Conservation (phyloP, 2,797 vertebrate species). For the Vespertilio murinus region DNA sequence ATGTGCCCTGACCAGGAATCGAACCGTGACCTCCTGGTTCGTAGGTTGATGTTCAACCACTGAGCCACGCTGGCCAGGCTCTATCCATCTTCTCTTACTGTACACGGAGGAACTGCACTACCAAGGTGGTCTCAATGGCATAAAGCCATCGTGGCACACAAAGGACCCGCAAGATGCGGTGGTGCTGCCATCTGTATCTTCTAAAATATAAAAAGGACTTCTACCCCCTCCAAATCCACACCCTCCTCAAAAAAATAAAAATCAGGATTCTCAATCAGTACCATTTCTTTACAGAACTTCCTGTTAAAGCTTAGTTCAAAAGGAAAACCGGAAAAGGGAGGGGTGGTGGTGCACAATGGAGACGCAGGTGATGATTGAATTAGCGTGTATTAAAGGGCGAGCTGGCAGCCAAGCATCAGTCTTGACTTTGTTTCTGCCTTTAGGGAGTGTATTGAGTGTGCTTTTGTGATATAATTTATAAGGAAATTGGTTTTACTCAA, state of each 20-base stretch:
- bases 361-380: not conserved
- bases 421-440: conserved; percentile 45
- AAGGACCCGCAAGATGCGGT: not conserved
- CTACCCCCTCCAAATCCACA: not conserved
- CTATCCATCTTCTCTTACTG: not conserved
- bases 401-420: not conserved
- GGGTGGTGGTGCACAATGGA: not conserved
- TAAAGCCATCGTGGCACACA: not conserved
- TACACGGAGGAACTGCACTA: not conserved
- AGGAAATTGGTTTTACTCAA: conserved; percentile 66
- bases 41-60: no score
- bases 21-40: no score
- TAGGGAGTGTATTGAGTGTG: conserved; percentile 44
- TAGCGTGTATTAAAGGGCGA: not conserved
- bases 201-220: not conserved
- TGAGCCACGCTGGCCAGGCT: not conserved
- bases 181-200: not conserved
- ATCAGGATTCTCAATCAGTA: not conserved
- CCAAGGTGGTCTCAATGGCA: not conserved
- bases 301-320: not conserved
- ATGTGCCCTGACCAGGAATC: no score
- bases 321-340: not conserved
- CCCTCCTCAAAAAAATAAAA: not conserved
- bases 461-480: conserved; percentile 60
- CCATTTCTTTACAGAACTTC: not conserved